A percentile compares a stretch with the other conserved stretches of the same genome.
phyloP scores from a whole-genome alignment of 1,140 invertebrate species.

The Euwallacea fornicatus region DNA sequence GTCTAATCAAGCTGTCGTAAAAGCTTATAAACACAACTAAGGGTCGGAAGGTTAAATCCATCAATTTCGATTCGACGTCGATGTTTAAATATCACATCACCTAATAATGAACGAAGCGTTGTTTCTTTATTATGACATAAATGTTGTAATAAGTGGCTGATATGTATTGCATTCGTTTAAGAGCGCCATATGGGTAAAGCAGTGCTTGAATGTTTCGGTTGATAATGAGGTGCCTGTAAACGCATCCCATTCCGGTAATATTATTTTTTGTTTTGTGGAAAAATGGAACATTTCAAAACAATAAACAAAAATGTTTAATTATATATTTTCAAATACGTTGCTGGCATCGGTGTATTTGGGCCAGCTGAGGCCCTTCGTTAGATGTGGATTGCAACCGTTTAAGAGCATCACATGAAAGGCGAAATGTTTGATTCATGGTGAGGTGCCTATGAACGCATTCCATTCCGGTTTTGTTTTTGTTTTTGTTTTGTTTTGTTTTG shows the following conservation, averaged over 20 bases:
- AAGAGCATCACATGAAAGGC: background rate
- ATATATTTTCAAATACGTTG: background rate
- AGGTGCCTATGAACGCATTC: background rate
- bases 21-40: slow-evolving; percentile 2
- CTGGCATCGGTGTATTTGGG: background rate
- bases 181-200: background rate
- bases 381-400: background rate
- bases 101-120: background rate
- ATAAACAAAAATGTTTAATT: background rate
- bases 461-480: background rate
- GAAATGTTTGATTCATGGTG: background rate
- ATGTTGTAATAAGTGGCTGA: background rate
- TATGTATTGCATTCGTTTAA: background rate
- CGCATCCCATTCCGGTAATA: background rate
- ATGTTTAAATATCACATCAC: background rate
- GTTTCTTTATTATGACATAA: background rate
- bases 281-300: too few relatives aligned
- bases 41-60: slow-evolving; percentile 3
- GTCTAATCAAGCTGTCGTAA: background rate
- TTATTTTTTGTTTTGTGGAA: too few relatives aligned
- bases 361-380: background rate
- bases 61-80: slow-evolving; percentile 3
- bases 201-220: background rate
- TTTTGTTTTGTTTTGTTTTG: too few relatives aligned
- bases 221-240: background rate